Evolutionary conservation across 2,113 vertebrate species (phyloP), one percentile per base, ranked within the genome.

Genomic region (Phalacrocorax pelagicus): DNA sequence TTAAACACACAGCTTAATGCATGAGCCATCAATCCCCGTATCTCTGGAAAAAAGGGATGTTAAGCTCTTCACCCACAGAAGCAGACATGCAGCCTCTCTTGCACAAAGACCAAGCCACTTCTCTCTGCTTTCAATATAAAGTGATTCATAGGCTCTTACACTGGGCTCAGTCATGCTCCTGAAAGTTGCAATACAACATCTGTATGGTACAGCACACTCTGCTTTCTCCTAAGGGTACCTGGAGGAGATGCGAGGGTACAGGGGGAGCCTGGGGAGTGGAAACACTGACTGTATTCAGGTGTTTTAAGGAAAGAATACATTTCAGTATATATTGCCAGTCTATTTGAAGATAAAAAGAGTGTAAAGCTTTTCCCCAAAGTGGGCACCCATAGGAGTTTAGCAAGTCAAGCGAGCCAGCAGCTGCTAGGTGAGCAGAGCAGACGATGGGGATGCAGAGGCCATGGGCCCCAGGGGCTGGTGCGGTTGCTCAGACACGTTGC

Each of bases 371-470:
- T 55, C 22, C 32, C 66, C 11, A 55, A 36, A 59, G 13, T 12
- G 5, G 3, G 2, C n/a, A 16, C 34, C 81, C 49, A 32, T 8
- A 78, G 47, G 42, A 72, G 66, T 32, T 59, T 2, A 55, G 26
- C 23, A 69, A 75, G 34, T 15, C 26, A 51, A 78, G 51, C 0
- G 0, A 82, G 46, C 14, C 34, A 66, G 67, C 36, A 49, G 19
- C 6, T 81, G 21, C 65, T 62, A 55, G 44, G 49, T 18, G 14
- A 89, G 63, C 63, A 74, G 57, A 67, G 62, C 9, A 58, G 40
- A 36, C 0, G 0, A 42, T 10, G 32, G 32, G 7, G 52, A 36
- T 1, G 3, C 46, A 80, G 77, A 72, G 26, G 38, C 17, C 1
- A 0, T 7, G 66, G 22, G 23, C 15, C 11, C 11, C 38, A 20